These are phyloP conservation scores for Macrosoma leucophasiata DNA, from an alignment of 2,888 invertebrate species.

Conservation along the genomic window DNA sequence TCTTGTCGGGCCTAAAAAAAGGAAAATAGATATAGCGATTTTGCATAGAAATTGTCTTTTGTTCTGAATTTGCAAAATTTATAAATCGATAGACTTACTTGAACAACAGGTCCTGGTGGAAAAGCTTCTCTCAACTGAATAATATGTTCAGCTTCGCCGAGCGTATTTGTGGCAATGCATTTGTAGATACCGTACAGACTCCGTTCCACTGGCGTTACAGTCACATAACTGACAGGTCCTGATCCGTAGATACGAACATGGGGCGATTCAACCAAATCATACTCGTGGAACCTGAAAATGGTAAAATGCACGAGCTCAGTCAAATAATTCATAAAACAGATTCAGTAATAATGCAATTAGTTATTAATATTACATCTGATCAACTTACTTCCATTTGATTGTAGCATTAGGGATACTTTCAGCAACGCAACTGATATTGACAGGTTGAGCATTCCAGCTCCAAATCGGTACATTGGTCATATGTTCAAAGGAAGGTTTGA, in stretches of 20 bases:
- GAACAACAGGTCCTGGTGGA: conserved; percentile 79
- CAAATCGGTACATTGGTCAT: conserved; percentile 83
- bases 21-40: neutral
- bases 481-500: conserved; percentile 85
- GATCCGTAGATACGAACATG: conserved; percentile 78
- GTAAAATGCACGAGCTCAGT: neutral
- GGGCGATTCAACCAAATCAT: conserved; percentile 71
- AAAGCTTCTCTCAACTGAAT: conserved; percentile 85
- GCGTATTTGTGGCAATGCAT: conserved; percentile 86
- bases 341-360: conserved; percentile 2
- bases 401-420: conserved; percentile 94
- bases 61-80: neutral
- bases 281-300: conserved; percentile 60
- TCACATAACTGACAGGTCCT: conserved; percentile 83
- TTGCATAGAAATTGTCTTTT: neutral
- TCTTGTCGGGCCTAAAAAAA: conserved; percentile 77
- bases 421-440: conserved; percentile 91
- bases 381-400: conserved; percentile 85
- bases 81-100: conserved; percentile 38
- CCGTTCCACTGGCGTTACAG: conserved; percentile 79
- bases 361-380: conserved; percentile 10
- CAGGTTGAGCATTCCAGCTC: conserved; percentile 88
- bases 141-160: conserved; percentile 80
- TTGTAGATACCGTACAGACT: conserved; percentile 84
- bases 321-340: neutral